Base-by-base conservation (phyloP, 2,888 invertebrate genomes). In the Tipula confusa region DNA sequence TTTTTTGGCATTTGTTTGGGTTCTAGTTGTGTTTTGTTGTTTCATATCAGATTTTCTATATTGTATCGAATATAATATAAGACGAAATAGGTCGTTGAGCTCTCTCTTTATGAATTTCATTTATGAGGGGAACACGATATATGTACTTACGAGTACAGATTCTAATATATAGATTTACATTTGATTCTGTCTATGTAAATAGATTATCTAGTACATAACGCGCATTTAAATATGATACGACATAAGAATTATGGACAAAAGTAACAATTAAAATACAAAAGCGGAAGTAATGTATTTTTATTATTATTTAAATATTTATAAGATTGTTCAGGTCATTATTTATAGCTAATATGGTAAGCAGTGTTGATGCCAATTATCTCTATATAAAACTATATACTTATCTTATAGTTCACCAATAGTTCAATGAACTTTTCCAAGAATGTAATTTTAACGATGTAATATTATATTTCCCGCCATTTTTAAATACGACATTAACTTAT, bases 1-100 rank as follows among this genome's bases (percentile, higher is more conserved):
- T 33, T 33, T 48, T 64, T 64, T 64, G 64, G 64, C 64, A 64
- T 64, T 64, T 64, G 64, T 64, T 64, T 64, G 64, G 64, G 64
- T 64, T 64, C 64, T 64, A 24, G 11, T 24, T 24, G 64, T 64
- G 64, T 24, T 18, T 15, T 43, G 43, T 43, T 43, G 43, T 43
- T 43, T 43, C 2, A 43, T 15, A 43, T 18, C n/a, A 43, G 43
- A 43, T 64, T 13, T 18, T 38, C 7, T 24, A 64, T 64, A 64
- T 3, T 64, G 24, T 24, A 64, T 24, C 24, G 64, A 24, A 24
- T 11, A 64, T 24, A 64, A 64, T n/a, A n/a, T 5, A 64, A 24
- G 64, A 64, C 64, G 64, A 64, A 64, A 64, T 64, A 64, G 64
- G 64, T 64, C 64, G 64, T 64, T 64, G 64, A 64, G 64, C 64